Conservation (phyloP, 2,113 vertebrate genomes). For the Mustela nigripes region DNA sequence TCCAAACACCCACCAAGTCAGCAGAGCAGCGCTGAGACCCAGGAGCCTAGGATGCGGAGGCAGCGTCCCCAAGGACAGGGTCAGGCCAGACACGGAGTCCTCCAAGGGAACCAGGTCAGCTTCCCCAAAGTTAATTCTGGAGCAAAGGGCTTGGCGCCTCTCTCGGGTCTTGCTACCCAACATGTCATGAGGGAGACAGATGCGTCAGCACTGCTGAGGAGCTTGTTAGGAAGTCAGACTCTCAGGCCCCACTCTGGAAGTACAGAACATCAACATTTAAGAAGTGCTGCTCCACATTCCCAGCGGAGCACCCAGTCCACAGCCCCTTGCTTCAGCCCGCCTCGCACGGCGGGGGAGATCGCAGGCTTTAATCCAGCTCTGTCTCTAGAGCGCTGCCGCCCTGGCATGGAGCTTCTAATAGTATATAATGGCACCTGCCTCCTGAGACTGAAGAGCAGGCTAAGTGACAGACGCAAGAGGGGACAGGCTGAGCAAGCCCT, state of each 20-base stretch:
- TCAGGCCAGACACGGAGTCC: neutral
- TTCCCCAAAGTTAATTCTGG: neutral
- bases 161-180: too few species aligned
- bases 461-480: neutral
- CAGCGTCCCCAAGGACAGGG: fast-evolving
- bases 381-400: fast-evolving
- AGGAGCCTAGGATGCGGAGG: fast-evolving
- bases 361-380: neutral
- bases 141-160: neutral
- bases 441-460: fast-evolving
- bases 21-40: neutral
- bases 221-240: neutral
- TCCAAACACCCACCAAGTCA: neutral
- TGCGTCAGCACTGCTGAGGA: fast-evolving
- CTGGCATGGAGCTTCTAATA: too few species aligned
- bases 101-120: too few species aligned
- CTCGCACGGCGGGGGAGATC: fast-evolving
- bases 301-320: fast-evolving
- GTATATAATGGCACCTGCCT: too few species aligned
- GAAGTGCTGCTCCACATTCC: fast-evolving
- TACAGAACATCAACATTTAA: fast-evolving
- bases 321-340: neutral
- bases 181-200: fast-evolving
- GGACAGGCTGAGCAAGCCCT: neutral
- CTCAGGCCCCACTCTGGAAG: too few species aligned